These are phyloP conservation scores for Mesochorus sp. DNA, from an alignment of 2,888 invertebrate genomes.

Conservation along the genomic window DNA sequence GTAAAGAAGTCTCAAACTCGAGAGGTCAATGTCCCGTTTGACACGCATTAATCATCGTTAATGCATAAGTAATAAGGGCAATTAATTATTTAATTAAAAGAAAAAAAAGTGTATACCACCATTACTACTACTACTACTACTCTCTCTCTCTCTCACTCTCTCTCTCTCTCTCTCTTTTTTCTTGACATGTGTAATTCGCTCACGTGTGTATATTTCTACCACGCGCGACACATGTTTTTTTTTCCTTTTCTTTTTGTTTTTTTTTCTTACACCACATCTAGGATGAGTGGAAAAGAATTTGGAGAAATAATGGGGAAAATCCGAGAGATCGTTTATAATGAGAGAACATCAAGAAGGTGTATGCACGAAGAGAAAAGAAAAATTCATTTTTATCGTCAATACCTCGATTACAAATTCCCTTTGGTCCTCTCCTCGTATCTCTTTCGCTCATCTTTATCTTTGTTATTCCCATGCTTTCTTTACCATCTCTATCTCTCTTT, in stretches of 20 bases:
- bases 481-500: constrained; percentile 40
- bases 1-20: constrained; percentile 78
- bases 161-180: background rate
- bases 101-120: constrained; percentile 76
- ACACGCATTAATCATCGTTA: constrained; percentile 81
- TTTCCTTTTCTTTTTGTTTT: constrained; percentile 17
- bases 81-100: constrained; percentile 80
- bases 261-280: no score
- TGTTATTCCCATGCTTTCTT: constrained; percentile 41
- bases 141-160: constrained; percentile 10
- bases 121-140: constrained; percentile 60
- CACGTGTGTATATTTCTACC: constrained; percentile 56
- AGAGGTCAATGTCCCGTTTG: constrained; percentile 79
- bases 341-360: constrained; percentile 43
- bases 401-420: no score
- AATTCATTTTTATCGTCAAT: no score
- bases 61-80: constrained; percentile 81
- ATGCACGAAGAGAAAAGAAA: no score
- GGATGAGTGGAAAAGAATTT: constrained; percentile 55
- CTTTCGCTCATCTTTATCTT: no score
- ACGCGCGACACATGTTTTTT: constrained; percentile 43
- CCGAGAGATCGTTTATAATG: constrained; percentile 64
- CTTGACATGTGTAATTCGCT: constrained; percentile 59
- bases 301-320: constrained; percentile 41
- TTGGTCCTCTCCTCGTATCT: no score